These are phyloP conservation scores for Festucalex cinctus DNA, from an alignment of 2,113 vertebrate species.

Conservation along the genomic window DNA sequence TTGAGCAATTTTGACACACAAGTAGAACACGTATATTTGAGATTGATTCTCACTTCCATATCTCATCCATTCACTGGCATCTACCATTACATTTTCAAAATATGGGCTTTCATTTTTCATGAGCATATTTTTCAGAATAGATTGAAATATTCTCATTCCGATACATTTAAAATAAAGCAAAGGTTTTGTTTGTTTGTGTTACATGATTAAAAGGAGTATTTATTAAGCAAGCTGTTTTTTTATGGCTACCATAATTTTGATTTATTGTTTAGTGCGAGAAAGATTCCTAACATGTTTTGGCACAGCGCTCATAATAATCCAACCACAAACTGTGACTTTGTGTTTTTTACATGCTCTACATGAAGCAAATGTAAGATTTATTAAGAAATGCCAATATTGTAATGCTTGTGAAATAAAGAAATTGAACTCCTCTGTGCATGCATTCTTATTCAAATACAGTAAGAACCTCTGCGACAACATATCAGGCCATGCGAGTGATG, in stretches of 20 bases:
- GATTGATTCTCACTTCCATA: neutral
- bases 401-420: too few species aligned
- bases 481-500: too few species aligned
- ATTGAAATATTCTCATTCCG: neutral
- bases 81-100: neutral
- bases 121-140: neutral
- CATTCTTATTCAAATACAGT: too few species aligned
- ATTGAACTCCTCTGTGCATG: too few species aligned
- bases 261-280: neutral
- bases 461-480: too few species aligned
- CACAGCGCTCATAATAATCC: neutral
- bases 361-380: neutral
- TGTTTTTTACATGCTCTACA: neutral
- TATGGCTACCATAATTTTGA: neutral
- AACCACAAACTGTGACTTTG: neutral
- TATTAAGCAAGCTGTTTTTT: neutral
- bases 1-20: neutral
- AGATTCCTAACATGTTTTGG: neutral
- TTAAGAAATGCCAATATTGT: too few species aligned
- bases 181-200: neutral
- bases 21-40: neutral
- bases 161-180: neutral
- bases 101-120: neutral
- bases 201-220: neutral
- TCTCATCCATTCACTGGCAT: neutral